Percentiles rank a stretch among this genome's conserved stretches.
phyloP scores from a whole-genome alignment of 2,113 vertebrate species.

The Lophius piscatorius region DNA sequence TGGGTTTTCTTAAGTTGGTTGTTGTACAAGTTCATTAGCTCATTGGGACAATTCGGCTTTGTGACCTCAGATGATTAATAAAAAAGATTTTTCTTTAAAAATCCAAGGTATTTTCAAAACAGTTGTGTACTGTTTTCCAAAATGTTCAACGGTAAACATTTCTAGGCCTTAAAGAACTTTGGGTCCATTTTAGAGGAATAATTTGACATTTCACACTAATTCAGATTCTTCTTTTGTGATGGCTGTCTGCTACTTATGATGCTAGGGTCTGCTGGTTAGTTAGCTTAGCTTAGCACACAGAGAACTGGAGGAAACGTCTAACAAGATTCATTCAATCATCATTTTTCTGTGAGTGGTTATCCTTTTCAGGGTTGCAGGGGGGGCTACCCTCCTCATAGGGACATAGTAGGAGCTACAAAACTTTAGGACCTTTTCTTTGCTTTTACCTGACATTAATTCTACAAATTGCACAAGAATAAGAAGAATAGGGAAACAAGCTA shows the following conservation, averaged over 20 bases:
- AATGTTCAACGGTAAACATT: conserved; percentile 29
- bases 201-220: conserved; percentile 8
- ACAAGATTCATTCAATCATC: too few relatives aligned
- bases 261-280: not conserved
- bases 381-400: too few relatives aligned
- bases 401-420: too few relatives aligned
- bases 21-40: conserved; percentile 37
- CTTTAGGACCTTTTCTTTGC: too few relatives aligned
- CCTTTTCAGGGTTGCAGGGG: too few relatives aligned
- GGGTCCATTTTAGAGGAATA: conserved; percentile 34
- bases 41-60: conserved; percentile 45
- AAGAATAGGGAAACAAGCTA: too few relatives aligned
- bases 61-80: conserved; percentile 17
- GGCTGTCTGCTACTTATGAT: not conserved
- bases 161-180: conserved; percentile 38
- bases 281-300: conserved; percentile 12
- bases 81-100: conserved; percentile 16
- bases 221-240: not conserved
- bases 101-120: conserved; percentile 30
- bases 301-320: too few relatives aligned
- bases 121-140: conserved; percentile 23
- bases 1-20: conserved; percentile 31
- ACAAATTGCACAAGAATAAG: too few relatives aligned
- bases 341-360: too few relatives aligned
- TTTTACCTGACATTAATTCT: too few relatives aligned